Evolutionary conservation across 1,140 invertebrate genomes (phyloP), one percentile per base, ranked within the genome.

Genomic region (Zaprionus ghesquierei): DNA sequence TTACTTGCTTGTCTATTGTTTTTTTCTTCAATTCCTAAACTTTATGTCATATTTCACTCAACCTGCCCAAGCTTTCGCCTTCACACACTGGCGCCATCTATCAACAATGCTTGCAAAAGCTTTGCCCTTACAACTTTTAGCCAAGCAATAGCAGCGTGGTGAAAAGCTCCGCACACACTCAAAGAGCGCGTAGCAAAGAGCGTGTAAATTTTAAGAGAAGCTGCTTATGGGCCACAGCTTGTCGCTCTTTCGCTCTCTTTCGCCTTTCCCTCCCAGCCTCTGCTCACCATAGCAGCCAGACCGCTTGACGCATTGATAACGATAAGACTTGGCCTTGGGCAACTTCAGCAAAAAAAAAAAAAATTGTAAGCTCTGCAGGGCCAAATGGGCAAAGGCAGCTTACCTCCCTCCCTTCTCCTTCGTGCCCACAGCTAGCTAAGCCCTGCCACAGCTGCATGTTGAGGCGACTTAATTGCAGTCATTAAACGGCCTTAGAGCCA

Each of bases 291-390:
- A 51, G 20, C 22, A n/a, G 15, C 6, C n/a, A 58, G 25, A 44
- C 65, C 22, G 35, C 56, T 66, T 68, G 63, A 60, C 64, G 56
- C 56, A 73, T 73, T 86, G 81, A 86, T 87, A 86, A 87, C 60
- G 82, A 86, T 81, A 87, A 81, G 54, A 15, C 23, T 31, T 54
- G 65, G 58, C 64, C 69, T 71, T 71, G 62, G 33, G 46, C 20
- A 51, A 51, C 29, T 35, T 22, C n/a, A 46, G 41, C 12, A n/a
- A 12, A 46, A 46, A 46, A 46, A 4, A 35, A n/a, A 12, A 46
- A 46, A 46, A 46, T 1, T 18, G 3, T 8, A 41, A 15, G 35
- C 29, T 22, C 22, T 59, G 23, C 5, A 18, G 13, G n/a, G 41
- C 6, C 41, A 20, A 18, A 20, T 44, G 46, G 46, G 33, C 33